Conservation (phyloP, 2,113 vertebrate genomes). For the Tyto alba region DNA sequence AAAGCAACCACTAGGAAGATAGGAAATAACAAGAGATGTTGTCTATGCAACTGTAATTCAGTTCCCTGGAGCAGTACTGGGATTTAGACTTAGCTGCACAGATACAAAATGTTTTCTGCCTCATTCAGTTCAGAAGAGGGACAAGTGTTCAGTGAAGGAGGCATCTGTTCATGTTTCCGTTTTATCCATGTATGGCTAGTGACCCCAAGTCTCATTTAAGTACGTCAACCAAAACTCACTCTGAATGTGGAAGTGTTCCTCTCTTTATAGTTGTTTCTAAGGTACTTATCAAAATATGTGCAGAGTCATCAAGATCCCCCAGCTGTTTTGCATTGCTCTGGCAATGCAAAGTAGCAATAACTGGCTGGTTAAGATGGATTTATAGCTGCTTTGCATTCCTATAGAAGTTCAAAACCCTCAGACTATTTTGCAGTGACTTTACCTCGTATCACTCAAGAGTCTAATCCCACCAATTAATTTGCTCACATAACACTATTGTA, state of each 20-base stretch:
- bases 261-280: background rate
- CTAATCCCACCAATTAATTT: background rate
- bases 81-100: background rate
- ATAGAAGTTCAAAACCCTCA: background rate
- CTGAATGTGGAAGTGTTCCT: background rate
- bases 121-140: background rate
- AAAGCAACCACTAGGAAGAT: background rate
- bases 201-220: background rate
- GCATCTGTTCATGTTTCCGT: background rate
- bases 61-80: background rate
- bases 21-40: background rate
- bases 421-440: background rate
- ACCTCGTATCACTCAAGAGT: background rate
- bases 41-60: background rate
- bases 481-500: background rate
- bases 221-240: background rate
- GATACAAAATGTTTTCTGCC: background rate
- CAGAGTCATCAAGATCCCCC: background rate
- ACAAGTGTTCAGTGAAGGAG: background rate
- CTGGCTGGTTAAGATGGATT: background rate
- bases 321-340: background rate
- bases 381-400: background rate
- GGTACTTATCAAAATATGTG: background rate
- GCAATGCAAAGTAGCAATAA: background rate
- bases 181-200: background rate